Evolutionary conservation across 2,888 invertebrate species (phyloP).

Genomic region (Stenolophus ochropezus): DNA sequence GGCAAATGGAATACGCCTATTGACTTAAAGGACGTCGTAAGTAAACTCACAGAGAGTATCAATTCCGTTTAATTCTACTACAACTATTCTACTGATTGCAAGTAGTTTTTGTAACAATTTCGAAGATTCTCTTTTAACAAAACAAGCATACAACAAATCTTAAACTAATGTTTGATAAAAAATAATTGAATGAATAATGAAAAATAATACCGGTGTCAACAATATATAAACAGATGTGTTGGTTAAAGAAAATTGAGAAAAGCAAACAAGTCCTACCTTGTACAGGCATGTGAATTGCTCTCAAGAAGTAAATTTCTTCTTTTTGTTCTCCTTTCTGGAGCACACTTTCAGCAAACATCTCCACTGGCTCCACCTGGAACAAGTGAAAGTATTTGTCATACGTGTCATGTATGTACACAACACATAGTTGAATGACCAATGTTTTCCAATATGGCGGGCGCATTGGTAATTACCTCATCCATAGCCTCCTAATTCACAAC

Average conservation of each 20-base stretch:
- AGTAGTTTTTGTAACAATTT: no score
- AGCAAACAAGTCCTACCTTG: not conserved
- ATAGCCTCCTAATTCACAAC: constrained; percentile 9
- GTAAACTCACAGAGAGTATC: no score
- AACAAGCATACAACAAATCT: no score
- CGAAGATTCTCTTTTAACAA: no score
- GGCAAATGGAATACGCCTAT: no score
- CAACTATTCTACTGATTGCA: no score
- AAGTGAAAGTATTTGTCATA: constrained; percentile 41
- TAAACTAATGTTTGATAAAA: no score
- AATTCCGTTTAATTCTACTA: no score
- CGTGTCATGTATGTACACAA: constrained; percentile 6
- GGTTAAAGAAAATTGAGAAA: not conserved
- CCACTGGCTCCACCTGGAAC: constrained; percentile 4
- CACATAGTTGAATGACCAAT: constrained; percentile 29
- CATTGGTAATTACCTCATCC: constrained; percentile 21
- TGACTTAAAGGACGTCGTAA: no score
- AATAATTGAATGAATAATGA: no score
- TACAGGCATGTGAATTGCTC: not conserved
- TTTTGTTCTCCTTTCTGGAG: not conserved
- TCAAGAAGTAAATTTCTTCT: not conserved
- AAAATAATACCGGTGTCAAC: no score
- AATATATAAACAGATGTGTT: no score
- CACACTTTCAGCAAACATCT: constrained; percentile 24
- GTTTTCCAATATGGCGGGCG: not conserved